Evolutionary conservation across 2,113 vertebrate genomes (phyloP).

Genomic region (Eublepharis macularius): DNA sequence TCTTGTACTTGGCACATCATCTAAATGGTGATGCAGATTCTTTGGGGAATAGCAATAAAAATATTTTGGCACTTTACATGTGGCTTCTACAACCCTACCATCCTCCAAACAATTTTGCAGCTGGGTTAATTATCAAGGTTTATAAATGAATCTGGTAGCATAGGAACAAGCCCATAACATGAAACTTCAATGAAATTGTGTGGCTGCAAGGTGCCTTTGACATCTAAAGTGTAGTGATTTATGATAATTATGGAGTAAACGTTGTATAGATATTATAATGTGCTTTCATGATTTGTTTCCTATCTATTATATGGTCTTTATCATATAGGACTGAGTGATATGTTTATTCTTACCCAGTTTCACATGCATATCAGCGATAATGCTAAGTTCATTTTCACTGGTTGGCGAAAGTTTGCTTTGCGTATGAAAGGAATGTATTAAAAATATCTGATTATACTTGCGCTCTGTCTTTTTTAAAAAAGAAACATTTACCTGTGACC

Average conservation of each 20-base stretch:
- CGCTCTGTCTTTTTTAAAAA: neutral
- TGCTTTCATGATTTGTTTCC: constrained; percentile 17
- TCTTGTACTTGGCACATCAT: neutral
- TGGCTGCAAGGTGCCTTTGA: constrained; percentile 16
- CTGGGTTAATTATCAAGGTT: neutral
- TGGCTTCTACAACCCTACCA: neutral
- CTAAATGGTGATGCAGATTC: neutral
- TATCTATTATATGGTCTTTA: constrained; percentile 25
- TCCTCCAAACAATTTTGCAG: neutral
- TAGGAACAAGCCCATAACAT: neutral
- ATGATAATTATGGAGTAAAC: constrained; percentile 28
- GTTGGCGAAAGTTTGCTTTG: neutral
- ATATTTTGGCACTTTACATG: neutral
- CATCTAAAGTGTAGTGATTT: constrained; percentile 18
- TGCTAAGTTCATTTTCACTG: constrained; percentile 10
- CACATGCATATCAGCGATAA: constrained; percentile 14
- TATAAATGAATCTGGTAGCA: constrained; percentile 7
- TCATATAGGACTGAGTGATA: constrained; percentile 4
- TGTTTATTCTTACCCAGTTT: neutral
- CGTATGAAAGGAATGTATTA: constrained; percentile 24
- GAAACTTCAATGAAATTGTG: neutral
- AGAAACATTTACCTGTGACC: constrained; percentile 16
- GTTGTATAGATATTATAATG: constrained; percentile 2
- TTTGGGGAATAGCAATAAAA: neutral
- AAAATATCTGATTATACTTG: constrained; percentile 11